These are phyloP conservation scores for Lontra canadensis DNA, from an alignment of 2,113 vertebrate species.

Conservation along the genomic window DNA sequence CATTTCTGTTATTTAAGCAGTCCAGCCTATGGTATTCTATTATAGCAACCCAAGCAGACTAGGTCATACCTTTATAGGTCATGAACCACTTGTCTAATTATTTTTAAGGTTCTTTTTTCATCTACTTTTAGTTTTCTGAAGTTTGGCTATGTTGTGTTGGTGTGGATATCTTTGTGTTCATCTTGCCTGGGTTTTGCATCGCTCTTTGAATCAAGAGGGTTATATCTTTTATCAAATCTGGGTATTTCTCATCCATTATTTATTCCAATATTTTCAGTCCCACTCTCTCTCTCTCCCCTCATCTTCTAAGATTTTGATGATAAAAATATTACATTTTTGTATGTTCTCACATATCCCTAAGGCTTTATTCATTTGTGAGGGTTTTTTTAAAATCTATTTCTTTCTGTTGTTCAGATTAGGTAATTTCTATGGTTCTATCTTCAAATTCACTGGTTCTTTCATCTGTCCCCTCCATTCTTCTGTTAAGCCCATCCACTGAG, in stretches of 20 bases:
- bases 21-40: neutral
- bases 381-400: neutral
- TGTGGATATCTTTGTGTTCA: neutral
- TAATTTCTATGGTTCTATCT: neutral
- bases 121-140: neutral
- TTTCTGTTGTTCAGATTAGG: neutral
- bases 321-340: neutral
- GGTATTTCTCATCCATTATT: neutral
- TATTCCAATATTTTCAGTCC: neutral
- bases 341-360: neutral
- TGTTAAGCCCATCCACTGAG: neutral
- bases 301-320: neutral
- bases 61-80: neutral
- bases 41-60: neutral
- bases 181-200: neutral
- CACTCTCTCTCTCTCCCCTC: neutral
- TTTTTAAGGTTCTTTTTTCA: neutral
- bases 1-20: neutral
- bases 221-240: neutral
- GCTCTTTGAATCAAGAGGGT: neutral
- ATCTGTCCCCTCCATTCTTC: neutral
- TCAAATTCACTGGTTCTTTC: neutral
- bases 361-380: neutral
- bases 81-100: neutral
- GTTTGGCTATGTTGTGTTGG: neutral